Evolutionary conservation across 2,888 invertebrate genomes (phyloP).

Genomic region (Pedicia rivosa): DNA sequence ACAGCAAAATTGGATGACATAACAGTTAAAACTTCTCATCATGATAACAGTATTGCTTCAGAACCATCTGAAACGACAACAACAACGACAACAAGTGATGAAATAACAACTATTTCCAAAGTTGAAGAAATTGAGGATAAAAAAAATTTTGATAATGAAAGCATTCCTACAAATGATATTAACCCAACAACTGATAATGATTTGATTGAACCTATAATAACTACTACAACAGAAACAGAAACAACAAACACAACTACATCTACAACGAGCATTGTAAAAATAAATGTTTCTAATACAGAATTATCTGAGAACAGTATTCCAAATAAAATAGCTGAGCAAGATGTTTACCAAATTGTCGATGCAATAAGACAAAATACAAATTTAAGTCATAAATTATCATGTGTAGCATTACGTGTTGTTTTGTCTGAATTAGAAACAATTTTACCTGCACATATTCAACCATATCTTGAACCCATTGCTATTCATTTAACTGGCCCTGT

Average conservation of each 20-base stretch:
- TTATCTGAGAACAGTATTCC: constrained; percentile 26
- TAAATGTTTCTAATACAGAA: too few relatives aligned
- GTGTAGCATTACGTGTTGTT: constrained; percentile 69
- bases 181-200: too few relatives aligned
- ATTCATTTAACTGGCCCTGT: constrained; percentile 43
- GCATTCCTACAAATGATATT: neutral
- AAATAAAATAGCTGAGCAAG: constrained; percentile 23
- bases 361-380: constrained; percentile 69
- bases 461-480: constrained; percentile 42
- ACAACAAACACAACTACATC: too few relatives aligned
- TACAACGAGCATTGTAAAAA: too few relatives aligned
- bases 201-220: too few relatives aligned
- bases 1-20: constrained; percentile 21
- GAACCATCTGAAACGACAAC: constrained; percentile 29
- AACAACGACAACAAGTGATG: constrained; percentile 30
- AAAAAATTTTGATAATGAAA: constrained; percentile 11
- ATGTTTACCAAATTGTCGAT: constrained; percentile 62
- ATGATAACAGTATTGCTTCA: constrained; percentile 30
- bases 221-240: too few relatives aligned
- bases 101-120: constrained; percentile 29
- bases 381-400: constrained; percentile 72
- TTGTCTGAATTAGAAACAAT: constrained; percentile 35
- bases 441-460: constrained; percentile 40
- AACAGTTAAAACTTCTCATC: constrained; percentile 11
- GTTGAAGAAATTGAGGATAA: constrained; percentile 17